These are phyloP conservation scores for Phenganax marumi DNA, from an alignment of 92 coral and sea anemone species.

Conservation along the genomic window DNA sequence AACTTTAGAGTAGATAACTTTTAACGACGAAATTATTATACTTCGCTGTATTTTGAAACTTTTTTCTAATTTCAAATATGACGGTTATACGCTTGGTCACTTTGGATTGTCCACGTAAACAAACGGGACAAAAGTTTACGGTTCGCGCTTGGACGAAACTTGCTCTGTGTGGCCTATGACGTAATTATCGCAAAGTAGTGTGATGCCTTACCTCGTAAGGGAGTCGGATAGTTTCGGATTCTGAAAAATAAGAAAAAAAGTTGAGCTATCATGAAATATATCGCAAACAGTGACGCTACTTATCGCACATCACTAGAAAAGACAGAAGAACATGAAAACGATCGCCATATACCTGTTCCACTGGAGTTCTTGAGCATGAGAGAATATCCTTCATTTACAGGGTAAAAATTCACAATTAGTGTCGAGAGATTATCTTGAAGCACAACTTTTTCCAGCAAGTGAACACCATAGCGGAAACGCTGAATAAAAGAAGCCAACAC, in stretches of 20 bases:
- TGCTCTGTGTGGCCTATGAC: not conserved
- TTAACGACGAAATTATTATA: too few relatives aligned
- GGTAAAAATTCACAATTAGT: conserved; percentile 83
- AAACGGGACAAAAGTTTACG: too few relatives aligned
- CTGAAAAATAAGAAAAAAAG: conserved; percentile 51
- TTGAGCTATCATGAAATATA: not conserved
- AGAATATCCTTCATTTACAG: conserved; percentile 90
- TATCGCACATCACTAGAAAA: not conserved
- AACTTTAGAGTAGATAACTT: too few relatives aligned
- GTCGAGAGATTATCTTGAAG: conserved; percentile 96
- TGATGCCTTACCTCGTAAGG: conserved; percentile 77
- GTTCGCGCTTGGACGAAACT: too few relatives aligned
- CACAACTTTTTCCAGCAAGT: conserved; percentile 90
- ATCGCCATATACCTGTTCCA: conserved; percentile 68
- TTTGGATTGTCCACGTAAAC: too few relatives aligned
- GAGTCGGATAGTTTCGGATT: conserved; percentile 87
- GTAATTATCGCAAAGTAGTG: not conserved
- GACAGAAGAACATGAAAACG: not conserved
- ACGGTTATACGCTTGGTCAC: too few relatives aligned
- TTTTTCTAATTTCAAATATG: too few relatives aligned
- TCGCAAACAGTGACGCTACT: not conserved
- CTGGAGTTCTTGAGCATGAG: conserved; percentile 85
- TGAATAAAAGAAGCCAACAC: conserved; percentile 15
- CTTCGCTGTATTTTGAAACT: too few relatives aligned
- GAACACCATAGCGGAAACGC: conserved; percentile 98